Evolutionary conservation across 2,113 vertebrate genomes (phyloP).

Genomic region (Barbus barbus): DNA sequence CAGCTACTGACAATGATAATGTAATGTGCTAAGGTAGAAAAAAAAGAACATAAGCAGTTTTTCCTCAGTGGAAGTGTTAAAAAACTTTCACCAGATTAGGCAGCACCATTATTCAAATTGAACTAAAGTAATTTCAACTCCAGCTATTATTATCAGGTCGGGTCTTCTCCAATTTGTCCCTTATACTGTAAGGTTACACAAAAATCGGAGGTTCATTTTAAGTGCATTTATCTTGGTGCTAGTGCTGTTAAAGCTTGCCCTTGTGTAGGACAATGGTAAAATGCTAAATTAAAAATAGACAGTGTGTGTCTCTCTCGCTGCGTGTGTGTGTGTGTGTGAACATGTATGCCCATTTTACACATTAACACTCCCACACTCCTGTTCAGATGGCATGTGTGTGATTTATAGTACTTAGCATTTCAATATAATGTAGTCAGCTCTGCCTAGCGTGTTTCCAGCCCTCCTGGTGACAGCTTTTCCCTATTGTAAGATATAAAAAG

Average conservation of each 20-base stretch:
- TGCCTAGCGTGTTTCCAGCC: slow-evolving; percentile 30
- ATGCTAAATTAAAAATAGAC: slow-evolving; percentile 26
- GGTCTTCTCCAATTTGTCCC: slow-evolving; percentile 60
- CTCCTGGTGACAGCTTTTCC: slow-evolving; percentile 35
- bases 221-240: slow-evolving; percentile 65
- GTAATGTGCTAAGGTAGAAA: too few species aligned
- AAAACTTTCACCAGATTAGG: not conserved
- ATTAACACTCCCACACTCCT: slow-evolving; percentile 40
- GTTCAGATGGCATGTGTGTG: slow-evolving; percentile 37
- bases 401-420: slow-evolving; percentile 37
- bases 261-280: slow-evolving; percentile 53
- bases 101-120: slow-evolving; percentile 45
- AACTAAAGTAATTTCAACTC: slow-evolving; percentile 43
- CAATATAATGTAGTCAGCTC: slow-evolving; percentile 37
- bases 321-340: not conserved
- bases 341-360: slow-evolving; percentile 19
- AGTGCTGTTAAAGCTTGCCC: slow-evolving; percentile 61
- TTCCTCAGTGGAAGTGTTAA: not conserved
- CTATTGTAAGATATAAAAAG: slow-evolving; percentile 37
- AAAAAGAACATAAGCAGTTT: not conserved
- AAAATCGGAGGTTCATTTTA: slow-evolving; percentile 70
- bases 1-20: not conserved
- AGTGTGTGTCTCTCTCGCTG: too few species aligned
- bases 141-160: slow-evolving; percentile 62
- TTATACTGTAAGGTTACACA: slow-evolving; percentile 68